phyloP scores from a whole-genome alignment of 2,888 invertebrate genomes.

The Marronus borbonicus region DNA sequence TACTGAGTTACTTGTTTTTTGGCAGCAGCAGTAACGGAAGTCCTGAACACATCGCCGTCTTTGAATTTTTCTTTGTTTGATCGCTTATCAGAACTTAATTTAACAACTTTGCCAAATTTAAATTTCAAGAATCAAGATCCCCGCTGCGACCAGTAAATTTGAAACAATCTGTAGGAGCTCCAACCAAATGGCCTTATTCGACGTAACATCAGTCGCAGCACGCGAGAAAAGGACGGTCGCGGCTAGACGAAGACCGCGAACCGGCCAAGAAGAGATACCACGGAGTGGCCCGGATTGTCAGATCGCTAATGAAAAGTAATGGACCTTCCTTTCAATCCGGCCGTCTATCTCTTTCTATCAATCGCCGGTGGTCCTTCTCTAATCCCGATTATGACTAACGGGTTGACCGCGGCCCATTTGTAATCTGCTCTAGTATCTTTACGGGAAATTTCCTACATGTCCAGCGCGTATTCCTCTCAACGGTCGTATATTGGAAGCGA shows the following conservation, averaged over 20 bases:
- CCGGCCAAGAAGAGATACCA: conserved; percentile 17
- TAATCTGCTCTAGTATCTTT: conserved; percentile 44
- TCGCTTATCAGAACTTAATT: no score
- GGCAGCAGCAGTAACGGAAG: no score
- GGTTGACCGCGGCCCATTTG: conserved; percentile 31
- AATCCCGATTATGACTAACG: conserved; percentile 58
- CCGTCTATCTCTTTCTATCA: conserved; percentile 47
- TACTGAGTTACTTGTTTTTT: no score
- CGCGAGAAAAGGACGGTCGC: neutral
- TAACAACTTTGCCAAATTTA: no score
- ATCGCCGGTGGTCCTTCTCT: conserved; percentile 49
- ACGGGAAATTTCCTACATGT: conserved; percentile 31
- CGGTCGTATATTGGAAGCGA: neutral
- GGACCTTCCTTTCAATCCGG: conserved; percentile 60
- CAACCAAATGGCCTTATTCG: neutral
- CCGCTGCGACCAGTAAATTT: neutral
- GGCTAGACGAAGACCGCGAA: neutral
- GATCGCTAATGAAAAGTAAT: conserved; percentile 63
- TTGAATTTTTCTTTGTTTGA: no score
- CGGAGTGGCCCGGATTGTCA: conserved; percentile 58
- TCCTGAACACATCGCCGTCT: no score
- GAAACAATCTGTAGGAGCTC: no score
- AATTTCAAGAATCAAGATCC: neutral
- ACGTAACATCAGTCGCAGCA: neutral
- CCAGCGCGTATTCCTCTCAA: neutral